Evolutionary conservation across 2,113 vertebrate genomes (phyloP).

Genomic region (Equus przewalskii): DNA sequence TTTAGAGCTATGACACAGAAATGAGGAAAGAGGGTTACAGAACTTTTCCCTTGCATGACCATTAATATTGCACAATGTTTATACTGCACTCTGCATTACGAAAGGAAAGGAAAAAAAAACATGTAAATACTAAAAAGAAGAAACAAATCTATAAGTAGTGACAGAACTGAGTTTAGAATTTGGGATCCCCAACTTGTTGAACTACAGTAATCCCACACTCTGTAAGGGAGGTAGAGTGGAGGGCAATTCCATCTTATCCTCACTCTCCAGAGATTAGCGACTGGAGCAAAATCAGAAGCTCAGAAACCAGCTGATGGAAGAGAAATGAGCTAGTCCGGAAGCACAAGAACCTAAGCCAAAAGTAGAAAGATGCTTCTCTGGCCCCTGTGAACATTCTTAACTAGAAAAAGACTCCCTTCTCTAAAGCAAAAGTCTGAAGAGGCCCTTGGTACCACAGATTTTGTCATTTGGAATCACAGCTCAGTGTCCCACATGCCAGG

Average conservation of each 20-base stretch:
- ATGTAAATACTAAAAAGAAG: neutral
- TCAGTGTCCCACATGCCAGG: neutral
- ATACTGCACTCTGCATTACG: neutral
- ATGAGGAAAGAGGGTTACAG: neutral
- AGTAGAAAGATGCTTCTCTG: neutral
- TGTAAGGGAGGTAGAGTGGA: neutral
- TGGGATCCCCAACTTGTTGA: neutral
- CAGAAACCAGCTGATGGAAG: neutral
- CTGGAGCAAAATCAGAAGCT: neutral
- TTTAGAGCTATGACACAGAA: neutral
- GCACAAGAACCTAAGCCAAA: neutral
- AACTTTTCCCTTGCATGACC: neutral
- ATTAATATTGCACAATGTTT: neutral
- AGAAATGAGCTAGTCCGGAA: neutral
- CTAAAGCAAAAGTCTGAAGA: neutral
- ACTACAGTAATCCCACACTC: neutral
- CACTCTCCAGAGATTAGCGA: neutral
- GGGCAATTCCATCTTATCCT: neutral
- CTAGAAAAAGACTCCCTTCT: neutral
- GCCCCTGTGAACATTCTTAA: neutral
- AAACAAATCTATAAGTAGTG: neutral
- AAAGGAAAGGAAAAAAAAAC: neutral
- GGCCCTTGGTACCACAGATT: neutral
- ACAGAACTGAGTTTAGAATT: neutral
- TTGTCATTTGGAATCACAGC: neutral